These are phyloP conservation scores for Hyaena hyaena DNA, from an alignment of 2,113 vertebrate species.

Conservation along the genomic window DNA sequence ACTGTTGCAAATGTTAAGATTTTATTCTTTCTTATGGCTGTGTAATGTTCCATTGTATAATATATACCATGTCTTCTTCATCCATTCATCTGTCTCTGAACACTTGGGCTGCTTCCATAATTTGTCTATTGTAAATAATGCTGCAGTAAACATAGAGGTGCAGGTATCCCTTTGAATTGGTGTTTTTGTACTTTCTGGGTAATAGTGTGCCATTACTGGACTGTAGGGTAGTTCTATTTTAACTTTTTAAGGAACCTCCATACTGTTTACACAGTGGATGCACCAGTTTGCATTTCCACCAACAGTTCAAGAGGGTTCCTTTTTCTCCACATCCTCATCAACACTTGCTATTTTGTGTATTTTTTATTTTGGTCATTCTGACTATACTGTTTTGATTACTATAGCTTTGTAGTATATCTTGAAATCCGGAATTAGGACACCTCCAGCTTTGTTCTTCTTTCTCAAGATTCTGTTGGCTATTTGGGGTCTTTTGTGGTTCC, in stretches of 20 bases:
- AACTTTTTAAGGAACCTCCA: not conserved
- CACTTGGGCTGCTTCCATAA: not conserved
- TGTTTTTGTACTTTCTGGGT: not conserved
- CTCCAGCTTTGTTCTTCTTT: not conserved
- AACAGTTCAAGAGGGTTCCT: not conserved
- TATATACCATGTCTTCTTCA: not conserved
- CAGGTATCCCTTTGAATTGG: not conserved
- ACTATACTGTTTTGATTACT: not conserved
- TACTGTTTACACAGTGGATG: not conserved
- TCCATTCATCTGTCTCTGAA: not conserved
- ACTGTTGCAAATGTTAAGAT: not conserved
- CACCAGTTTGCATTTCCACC: not conserved
- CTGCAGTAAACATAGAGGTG: not conserved
- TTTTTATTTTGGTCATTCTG: not conserved
- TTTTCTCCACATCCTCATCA: not conserved
- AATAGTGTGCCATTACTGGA: not conserved
- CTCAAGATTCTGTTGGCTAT: not conserved
- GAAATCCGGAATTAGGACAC: not conserved
- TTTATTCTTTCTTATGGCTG: not conserved
- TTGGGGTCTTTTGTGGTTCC: not conserved
- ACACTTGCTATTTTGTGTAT: not conserved
- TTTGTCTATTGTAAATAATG: not conserved
- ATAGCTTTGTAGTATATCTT: not conserved
- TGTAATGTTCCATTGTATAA: not conserved
- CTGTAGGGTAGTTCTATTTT: not conserved